These are phyloP conservation scores for Cathartes aura DNA, from an alignment of 2,113 vertebrate genomes.

Conservation along the genomic window DNA sequence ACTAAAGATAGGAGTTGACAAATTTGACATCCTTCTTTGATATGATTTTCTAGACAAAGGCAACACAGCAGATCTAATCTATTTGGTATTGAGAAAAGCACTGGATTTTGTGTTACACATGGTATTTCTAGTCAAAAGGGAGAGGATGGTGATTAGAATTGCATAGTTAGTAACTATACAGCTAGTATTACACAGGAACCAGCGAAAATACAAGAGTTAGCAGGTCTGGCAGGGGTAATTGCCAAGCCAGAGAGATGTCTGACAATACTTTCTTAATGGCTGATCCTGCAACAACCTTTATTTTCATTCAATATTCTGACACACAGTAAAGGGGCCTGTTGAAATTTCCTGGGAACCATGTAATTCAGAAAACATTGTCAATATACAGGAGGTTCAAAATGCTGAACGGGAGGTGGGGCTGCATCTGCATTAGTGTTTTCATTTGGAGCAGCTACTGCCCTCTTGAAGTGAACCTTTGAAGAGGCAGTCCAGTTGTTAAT, in stretches of 20 bases:
- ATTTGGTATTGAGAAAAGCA: background rate
- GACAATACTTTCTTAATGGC: background rate
- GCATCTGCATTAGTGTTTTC: background rate
- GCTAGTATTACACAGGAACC: background rate
- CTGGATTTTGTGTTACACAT: background rate
- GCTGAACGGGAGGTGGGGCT: background rate
- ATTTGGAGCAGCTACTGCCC: background rate
- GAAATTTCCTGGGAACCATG: background rate
- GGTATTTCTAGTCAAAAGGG: background rate
- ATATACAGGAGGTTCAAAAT: background rate
- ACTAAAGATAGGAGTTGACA: slow-evolving; percentile 41
- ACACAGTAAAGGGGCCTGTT: background rate
- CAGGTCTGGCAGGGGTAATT: background rate
- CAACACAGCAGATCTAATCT: background rate
- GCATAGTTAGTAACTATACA: background rate
- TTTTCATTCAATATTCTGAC: background rate
- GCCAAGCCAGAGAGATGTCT: background rate
- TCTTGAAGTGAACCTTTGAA: background rate
- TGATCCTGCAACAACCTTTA: background rate
- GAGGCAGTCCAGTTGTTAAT: background rate
- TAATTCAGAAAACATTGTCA: background rate
- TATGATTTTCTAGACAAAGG: background rate
- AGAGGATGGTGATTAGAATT: background rate
- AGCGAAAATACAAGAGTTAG: background rate
- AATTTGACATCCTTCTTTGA: slow-evolving; percentile 49